Percentiles rank a stretch among this genome's conserved stretches.
These are phyloP conservation scores for Ambastaia sidthimunki DNA, from an alignment of 2,797 vertebrate genomes.

Conservation along the genomic window DNA sequence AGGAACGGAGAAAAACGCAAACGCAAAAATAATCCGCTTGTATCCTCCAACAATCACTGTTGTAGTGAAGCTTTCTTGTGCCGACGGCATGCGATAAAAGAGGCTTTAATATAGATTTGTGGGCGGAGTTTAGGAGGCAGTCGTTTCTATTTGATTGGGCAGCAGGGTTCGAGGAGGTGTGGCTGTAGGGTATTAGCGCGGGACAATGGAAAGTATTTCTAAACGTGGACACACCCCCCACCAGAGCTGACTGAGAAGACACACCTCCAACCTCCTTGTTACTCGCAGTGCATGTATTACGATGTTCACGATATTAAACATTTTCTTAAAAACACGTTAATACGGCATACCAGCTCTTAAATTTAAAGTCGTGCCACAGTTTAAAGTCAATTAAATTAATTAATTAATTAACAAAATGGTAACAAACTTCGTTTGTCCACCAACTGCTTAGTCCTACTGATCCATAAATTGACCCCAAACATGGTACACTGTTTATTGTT, in stretches of 20 bases:
- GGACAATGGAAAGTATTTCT: conserved; percentile 79
- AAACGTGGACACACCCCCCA: conserved; percentile 70
- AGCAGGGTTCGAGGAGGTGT: conserved; percentile 58
- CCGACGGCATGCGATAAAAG: conserved; percentile 70
- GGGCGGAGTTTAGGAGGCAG: conserved; percentile 67
- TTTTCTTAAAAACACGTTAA: conserved; percentile 35
- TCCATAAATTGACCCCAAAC: not conserved
- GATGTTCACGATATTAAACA: conserved; percentile 29
- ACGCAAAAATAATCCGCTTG: conserved; percentile 63
- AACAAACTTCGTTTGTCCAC: not conserved
- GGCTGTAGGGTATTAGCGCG: conserved; percentile 64
- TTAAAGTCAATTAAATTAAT: not conserved
- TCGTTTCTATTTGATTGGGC: conserved; percentile 66
- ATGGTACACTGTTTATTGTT: not conserved
- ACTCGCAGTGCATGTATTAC: conserved; percentile 19
- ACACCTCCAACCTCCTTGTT: conserved; percentile 60
- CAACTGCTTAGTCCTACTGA: not conserved
- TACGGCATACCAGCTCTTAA: not conserved
- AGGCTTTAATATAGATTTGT: conserved; percentile 74
- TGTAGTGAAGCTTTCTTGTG: conserved; percentile 75
- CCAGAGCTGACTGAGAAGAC: conserved; percentile 58
- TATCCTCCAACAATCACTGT: conserved; percentile 55
- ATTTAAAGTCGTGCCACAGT: conserved; percentile 1
- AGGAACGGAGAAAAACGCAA: conserved; percentile 71
- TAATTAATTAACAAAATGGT: not conserved